A percentile compares a stretch with the other conserved stretches of the same genome.
Evolutionary conservation across 1,140 invertebrate species (phyloP).

Genomic region (Heliothis virescens): DNA sequence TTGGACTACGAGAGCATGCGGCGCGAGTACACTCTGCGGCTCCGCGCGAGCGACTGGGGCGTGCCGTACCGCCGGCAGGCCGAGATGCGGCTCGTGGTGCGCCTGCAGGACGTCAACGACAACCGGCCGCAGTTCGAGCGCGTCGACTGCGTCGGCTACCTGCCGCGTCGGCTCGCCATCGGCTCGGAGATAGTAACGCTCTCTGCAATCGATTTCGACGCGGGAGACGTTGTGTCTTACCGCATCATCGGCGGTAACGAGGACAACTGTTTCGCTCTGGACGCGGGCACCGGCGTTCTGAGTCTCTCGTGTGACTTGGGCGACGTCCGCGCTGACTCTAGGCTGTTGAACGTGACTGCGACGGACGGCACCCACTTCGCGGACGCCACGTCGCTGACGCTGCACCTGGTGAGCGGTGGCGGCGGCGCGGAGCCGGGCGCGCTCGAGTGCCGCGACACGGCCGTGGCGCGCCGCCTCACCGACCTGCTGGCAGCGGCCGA

Average conservation of each 20-base stretch:
- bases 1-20: constrained; percentile 97
- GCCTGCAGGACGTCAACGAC: constrained; percentile 95
- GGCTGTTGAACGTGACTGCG: constrained; percentile 94
- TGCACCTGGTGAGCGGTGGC: constrained; percentile 89
- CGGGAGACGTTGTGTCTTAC: constrained; percentile 95
- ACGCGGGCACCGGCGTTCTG: constrained; percentile 90
- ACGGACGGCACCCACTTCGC: constrained; percentile 97
- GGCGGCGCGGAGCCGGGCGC: constrained; percentile 81
- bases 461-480: constrained; percentile 92
- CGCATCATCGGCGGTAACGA: constrained; percentile 95
- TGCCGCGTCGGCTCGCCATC: constrained; percentile 92
- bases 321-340: constrained; percentile 89
- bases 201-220: constrained; percentile 97
- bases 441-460: constrained; percentile 95
- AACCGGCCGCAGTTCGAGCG: constrained; percentile 96
- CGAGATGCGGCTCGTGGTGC: constrained; percentile 94
- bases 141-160: constrained; percentile 93
- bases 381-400: constrained; percentile 91
- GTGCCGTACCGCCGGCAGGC: constrained; percentile 95
- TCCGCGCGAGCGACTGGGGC: constrained; percentile 98
- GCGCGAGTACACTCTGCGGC: constrained; percentile 91
- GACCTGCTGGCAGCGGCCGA: constrained; percentile 93
- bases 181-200: constrained; percentile 95
- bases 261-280: constrained; percentile 96
- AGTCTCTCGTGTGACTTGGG: constrained; percentile 92